Evolutionary conservation across 2,797 vertebrate species (phyloP).

Genomic region (Lepilemur septentrionalis): DNA sequence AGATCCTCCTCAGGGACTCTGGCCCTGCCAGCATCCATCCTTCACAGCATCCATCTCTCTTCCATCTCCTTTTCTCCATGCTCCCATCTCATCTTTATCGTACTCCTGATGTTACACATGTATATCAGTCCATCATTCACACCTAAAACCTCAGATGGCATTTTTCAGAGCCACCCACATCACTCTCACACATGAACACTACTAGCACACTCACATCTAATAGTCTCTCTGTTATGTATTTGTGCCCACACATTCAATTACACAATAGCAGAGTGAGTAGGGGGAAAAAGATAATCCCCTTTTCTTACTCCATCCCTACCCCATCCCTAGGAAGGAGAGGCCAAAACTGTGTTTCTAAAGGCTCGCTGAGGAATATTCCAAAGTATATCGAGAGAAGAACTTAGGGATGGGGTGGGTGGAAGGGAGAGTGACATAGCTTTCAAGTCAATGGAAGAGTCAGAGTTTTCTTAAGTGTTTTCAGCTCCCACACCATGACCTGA

Average conservation of each 20-base stretch:
- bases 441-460: not conserved
- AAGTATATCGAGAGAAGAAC: not conserved
- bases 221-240: not conserved
- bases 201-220: not conserved
- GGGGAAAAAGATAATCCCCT: not conserved
- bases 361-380: not conserved
- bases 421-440: conserved; percentile 31
- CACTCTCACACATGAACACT: not conserved
- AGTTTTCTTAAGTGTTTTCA: conserved; percentile 18
- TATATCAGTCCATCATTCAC: not conserved
- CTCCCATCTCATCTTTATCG: not conserved
- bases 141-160: not conserved
- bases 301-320: not conserved
- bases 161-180: conserved; percentile 28
- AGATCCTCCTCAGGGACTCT: conserved; percentile 16
- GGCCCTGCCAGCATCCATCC: not conserved
- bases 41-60: not conserved
- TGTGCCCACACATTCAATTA: not conserved
- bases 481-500: not conserved
- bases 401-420: not conserved
- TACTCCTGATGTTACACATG: not conserved
- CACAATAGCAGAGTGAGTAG: not conserved
- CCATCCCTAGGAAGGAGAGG: not conserved
- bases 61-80: not conserved
- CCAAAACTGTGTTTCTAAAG: conserved; percentile 23